phyloP scores from a whole-genome alignment of 2,888 invertebrate genomes.

The Cenopis cana region DNA sequence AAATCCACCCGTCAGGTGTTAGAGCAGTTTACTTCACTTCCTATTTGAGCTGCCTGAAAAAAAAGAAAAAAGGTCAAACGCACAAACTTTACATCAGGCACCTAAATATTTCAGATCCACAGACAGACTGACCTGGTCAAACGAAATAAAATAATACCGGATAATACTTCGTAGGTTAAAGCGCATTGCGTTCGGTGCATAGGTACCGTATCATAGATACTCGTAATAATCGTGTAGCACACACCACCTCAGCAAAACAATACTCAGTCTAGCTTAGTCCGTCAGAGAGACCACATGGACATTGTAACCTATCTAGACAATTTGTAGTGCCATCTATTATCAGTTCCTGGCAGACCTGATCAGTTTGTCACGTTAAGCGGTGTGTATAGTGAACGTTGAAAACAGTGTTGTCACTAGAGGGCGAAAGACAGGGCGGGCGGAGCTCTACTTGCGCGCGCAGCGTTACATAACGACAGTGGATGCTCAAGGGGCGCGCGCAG shows the following conservation, averaged over 20 bases:
- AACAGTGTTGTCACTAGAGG: constrained; percentile 54
- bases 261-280: constrained; percentile 34
- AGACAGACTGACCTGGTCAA: not conserved
- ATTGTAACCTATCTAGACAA: constrained; percentile 13
- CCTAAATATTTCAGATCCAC: no score
- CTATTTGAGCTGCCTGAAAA: no score
- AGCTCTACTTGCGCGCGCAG: constrained; percentile 78
- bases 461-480: constrained; percentile 76
- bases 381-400: constrained; percentile 51
- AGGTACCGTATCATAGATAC: not conserved
- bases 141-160: not conserved
- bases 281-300: constrained; percentile 28
- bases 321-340: constrained; percentile 38
- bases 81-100: no score
- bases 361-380: constrained; percentile 17
- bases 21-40: no score
- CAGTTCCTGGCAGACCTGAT: constrained; percentile 4
- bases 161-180: not conserved
- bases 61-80: no score
- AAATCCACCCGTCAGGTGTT: no score
- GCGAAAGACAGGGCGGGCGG: constrained; percentile 67
- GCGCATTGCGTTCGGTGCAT: constrained; percentile 21
- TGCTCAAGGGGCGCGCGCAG: constrained; percentile 72
- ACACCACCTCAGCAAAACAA: constrained; percentile 18
- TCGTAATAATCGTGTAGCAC: no score